Conservation (phyloP, 2,113 vertebrate genomes). For the Chlorocebus sabaeus region DNA sequence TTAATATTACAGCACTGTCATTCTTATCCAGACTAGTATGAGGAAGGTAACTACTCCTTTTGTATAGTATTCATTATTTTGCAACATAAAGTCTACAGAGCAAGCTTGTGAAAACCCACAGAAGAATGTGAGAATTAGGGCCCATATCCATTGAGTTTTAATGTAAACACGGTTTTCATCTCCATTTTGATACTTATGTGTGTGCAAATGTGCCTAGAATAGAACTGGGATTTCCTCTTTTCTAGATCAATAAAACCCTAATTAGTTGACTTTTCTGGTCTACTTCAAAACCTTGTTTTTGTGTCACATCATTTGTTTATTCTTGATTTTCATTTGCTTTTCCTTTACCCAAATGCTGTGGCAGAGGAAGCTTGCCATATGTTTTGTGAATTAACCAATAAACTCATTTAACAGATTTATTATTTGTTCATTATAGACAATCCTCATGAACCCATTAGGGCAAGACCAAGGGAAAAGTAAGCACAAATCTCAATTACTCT, state of each 20-base stretch:
- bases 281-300: slow-evolving; percentile 55
- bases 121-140: neutral
- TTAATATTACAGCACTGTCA: neutral
- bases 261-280: slow-evolving; percentile 45
- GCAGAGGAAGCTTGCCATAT: slow-evolving; percentile 58
- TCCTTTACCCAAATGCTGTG: slow-evolving; percentile 39
- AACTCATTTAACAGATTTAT: slow-evolving; percentile 50
- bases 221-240: slow-evolving; percentile 42
- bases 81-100: neutral
- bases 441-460: slow-evolving; percentile 44
- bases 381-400: slow-evolving; percentile 68
- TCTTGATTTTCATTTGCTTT: slow-evolving; percentile 63
- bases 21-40: neutral
- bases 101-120: neutral
- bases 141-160: neutral
- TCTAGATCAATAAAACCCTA: slow-evolving; percentile 55
- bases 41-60: neutral
- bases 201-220: neutral
- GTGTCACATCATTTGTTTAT: slow-evolving; percentile 49
- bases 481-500: neutral
- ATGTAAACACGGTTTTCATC: neutral
- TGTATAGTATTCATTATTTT: slow-evolving; percentile 29
- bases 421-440: slow-evolving; percentile 52
- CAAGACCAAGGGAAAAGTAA: slow-evolving; percentile 6
- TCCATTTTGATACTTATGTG: neutral